Base-by-base conservation (phyloP, 2,797 vertebrate species). In the Pempheris klunzingeri region DNA sequence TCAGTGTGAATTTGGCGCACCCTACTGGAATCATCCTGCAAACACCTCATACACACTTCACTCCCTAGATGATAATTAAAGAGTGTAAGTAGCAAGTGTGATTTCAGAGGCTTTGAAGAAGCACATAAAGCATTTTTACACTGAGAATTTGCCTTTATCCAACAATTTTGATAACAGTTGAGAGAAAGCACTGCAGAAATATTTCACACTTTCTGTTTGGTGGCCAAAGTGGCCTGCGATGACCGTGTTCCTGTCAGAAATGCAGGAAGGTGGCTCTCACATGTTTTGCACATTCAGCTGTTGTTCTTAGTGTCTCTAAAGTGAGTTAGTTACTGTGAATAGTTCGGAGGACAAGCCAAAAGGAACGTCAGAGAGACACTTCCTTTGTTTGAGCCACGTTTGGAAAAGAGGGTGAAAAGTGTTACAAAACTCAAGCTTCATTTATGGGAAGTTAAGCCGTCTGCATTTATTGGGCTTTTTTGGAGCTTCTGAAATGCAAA, bases 1-100 rank as follows among this genome's bases (percentile, higher is more conserved):
- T 84, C 69, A 43, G 44, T 78, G 73, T 76, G 65, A 43, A n/a
- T 91, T 26, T 88, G 67, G 88, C 81, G 71, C 88, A 4, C 88
- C 78, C 92, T 93, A 43, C 77, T 92, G 93, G 89, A 78, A 30
- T 11, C 1, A 30, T 4, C 38, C n/a, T 77, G 83, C 41, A 78
- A 60, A 65, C 60, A 76, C 26, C n/a, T n/a, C n/a, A n/a, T n/a
- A n/a, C n/a, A n/a, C n/a, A n/a, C n/a, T n/a, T n/a, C n/a, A n/a
- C n/a, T n/a, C n/a, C n/a, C n/a, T n/a, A n/a, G n/a, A n/a, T n/a
- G n/a, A n/a, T n/a, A n/a, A 61, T 9, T 34, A 2, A 53, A 18
- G 6, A 52, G 55, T 43, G 47, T 7, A 49, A 69, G 22, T 34
- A 15, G 38, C 24, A 22, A 22, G 32, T n/a, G 2, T 54, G 22